A percentile compares a stretch with the other conserved stretches of the same genome.
These are phyloP conservation scores for Eclectus roratus DNA, from an alignment of 2,113 vertebrate genomes.

Conservation along the genomic window DNA sequence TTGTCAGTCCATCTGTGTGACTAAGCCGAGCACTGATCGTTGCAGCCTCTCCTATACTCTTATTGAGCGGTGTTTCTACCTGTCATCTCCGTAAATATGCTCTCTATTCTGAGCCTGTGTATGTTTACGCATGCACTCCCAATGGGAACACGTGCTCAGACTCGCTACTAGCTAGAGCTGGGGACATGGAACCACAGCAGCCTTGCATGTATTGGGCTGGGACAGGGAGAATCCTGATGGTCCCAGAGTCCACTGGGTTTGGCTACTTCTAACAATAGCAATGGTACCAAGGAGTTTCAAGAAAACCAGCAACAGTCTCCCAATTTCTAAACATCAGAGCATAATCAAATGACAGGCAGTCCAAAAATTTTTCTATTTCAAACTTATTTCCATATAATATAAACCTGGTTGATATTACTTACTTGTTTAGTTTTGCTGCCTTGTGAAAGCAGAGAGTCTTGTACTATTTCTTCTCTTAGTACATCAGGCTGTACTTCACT, in stretches of 20 bases:
- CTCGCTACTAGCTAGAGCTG: background rate
- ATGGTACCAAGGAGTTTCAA: background rate
- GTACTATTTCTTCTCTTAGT: constrained; percentile 9
- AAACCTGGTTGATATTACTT: constrained; percentile 19
- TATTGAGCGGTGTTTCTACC: background rate
- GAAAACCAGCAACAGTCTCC: background rate
- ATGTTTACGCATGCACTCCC: fast-evolving
- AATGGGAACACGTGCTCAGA: fast-evolving
- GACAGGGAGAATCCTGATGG: background rate
- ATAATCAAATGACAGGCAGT: background rate
- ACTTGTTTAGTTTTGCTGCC: constrained; percentile 63
- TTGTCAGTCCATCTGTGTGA: background rate
- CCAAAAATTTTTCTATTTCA: background rate
- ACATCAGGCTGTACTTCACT: constrained; percentile 46
- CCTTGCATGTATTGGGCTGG: background rate
- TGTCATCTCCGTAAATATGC: background rate
- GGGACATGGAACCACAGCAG: background rate
- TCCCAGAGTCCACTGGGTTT: background rate
- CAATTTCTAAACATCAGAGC: background rate
- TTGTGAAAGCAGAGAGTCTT: constrained; percentile 21
- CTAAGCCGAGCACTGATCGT: background rate
- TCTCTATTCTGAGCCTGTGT: background rate
- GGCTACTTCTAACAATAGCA: background rate
- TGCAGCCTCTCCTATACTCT: background rate
- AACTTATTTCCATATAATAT: background rate